These are phyloP conservation scores for Drosophila bipectinata DNA, from an alignment of 1,140 invertebrate genomes.

Conservation along the genomic window DNA sequence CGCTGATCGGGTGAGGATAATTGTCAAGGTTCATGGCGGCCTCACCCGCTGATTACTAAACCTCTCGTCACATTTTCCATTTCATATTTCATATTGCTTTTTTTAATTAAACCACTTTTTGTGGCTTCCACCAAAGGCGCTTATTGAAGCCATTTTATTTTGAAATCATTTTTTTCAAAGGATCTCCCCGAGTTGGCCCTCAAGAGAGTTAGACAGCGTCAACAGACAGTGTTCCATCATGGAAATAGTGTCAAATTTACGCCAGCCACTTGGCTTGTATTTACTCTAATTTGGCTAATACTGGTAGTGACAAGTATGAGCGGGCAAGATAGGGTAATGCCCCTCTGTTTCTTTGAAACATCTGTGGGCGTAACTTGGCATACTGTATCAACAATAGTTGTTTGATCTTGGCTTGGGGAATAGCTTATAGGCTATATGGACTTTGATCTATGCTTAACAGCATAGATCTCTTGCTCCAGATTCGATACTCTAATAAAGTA, in stretches of 20 bases:
- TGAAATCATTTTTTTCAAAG: not conserved
- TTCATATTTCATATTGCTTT: conserved; percentile 46
- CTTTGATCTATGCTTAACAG: too few relatives aligned
- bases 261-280: not conserved
- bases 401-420: not conserved
- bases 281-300: not conserved
- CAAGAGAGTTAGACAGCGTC: not conserved
- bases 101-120: conserved; percentile 64
- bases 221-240: not conserved
- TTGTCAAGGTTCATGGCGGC: conserved; percentile 62
- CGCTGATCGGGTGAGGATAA: conserved; percentile 68
- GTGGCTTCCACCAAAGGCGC: conserved; percentile 48
- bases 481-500: too few relatives aligned
- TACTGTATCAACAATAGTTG: not conserved
- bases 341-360: not conserved
- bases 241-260: conserved; percentile 26
- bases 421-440: too few relatives aligned
- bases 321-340: too few relatives aligned
- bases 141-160: conserved; percentile 50
- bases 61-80: conserved; percentile 65
- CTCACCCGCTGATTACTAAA: conserved; percentile 44
- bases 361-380: conserved; percentile 6
- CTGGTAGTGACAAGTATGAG: not conserved
- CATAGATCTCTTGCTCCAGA: too few relatives aligned
- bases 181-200: not conserved